A percentile compares a stretch with the other conserved stretches of the same genome.
phyloP scores from a whole-genome alignment of 2,797 vertebrate species.

The Micropoecilia bifurca region DNA sequence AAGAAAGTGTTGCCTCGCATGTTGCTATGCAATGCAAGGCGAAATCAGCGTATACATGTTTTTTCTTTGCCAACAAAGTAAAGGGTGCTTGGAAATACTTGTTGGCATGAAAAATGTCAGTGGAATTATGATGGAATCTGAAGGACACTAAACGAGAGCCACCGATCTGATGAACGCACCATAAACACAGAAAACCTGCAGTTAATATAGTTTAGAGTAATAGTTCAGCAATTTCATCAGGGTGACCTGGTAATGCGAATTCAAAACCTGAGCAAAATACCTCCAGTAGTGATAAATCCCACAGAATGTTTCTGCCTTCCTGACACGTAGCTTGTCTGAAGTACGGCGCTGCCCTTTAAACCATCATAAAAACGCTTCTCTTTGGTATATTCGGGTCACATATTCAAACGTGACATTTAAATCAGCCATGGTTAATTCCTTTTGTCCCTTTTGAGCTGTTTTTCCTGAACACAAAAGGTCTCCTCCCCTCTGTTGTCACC shows the following conservation, averaged over 20 bases:
- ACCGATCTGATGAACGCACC: not conserved
- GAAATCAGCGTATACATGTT: not conserved
- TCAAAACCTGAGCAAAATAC: not conserved
- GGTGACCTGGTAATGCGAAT: not conserved
- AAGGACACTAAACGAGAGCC: not conserved
- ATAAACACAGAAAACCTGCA: not conserved
- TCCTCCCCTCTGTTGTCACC: slow-evolving; percentile 61
- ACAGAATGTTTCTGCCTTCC: not conserved
- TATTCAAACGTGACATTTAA: slow-evolving; percentile 49
- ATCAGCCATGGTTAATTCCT: slow-evolving; percentile 19
- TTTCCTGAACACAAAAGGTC: slow-evolving; percentile 58
- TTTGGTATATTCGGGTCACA: slow-evolving; percentile 9
- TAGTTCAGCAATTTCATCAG: not conserved
- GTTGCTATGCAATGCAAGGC: not conserved
- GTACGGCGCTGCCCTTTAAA: not conserved
- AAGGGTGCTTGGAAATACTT: not conserved
- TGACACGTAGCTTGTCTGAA: not conserved
- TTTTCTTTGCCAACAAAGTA: not conserved
- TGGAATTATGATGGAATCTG: not conserved
- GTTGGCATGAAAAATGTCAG: not conserved
- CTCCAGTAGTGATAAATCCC: not conserved
- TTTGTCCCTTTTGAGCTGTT: slow-evolving; percentile 6
- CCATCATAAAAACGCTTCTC: not conserved
- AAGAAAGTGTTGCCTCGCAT: not conserved
- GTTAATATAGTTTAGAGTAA: not conserved